A percentile compares a stretch with the other conserved stretches of the same genome.
These are phyloP conservation scores for Paracentrotus lividus DNA, from an alignment of 53 echinoderm and acorn worm genomes.

Conservation along the genomic window DNA sequence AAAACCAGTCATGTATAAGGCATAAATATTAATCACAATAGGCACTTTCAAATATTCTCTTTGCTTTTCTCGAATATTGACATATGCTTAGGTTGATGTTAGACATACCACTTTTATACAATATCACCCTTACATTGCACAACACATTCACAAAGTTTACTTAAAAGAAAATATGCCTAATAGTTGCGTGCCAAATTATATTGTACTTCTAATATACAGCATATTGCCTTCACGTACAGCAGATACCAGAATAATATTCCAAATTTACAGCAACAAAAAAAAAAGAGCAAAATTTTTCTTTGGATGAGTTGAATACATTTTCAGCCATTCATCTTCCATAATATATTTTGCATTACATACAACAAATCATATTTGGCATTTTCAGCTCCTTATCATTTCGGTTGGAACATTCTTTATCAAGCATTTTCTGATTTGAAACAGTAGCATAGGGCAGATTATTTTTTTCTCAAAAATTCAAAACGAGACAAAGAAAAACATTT, in stretches of 20 bases:
- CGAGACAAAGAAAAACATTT: no score
- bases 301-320: not conserved
- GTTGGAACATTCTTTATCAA: not conserved
- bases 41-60: not conserved
- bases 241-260: no score
- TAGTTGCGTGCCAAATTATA: not conserved
- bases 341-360: not conserved
- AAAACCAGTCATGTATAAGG: no score
- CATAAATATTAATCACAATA: not conserved
- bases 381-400: not conserved
- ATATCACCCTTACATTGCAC: not conserved
- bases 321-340: slow-evolving; percentile 11
- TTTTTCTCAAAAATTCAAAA: no score
- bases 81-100: not conserved
- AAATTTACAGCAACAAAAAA: no score
- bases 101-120: not conserved
- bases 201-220: not conserved
- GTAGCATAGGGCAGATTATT: not conserved
- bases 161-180: not conserved
- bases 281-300: not conserved
- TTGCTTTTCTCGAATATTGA: not conserved
- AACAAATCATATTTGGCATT: not conserved
- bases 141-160: not conserved
- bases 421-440: not conserved
- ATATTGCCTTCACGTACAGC: no score